Evolutionary conservation across 2,113 vertebrate species (phyloP), one percentile per base, ranked within the genome.

Genomic region (Actinemys pallida): DNA sequence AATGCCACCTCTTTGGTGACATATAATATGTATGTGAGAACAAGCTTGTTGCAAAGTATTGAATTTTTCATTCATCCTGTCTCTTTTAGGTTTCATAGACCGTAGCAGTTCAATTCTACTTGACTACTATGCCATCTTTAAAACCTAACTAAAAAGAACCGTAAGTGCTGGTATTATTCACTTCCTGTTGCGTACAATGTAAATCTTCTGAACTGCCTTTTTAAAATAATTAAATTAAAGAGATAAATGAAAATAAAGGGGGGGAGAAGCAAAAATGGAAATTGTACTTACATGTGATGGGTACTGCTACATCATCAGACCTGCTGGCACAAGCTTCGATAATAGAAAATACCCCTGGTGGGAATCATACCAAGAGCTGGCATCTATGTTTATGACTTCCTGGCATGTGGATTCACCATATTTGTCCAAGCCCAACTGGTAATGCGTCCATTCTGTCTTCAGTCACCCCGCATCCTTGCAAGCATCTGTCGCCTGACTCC

Each of bases 91-190:
- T 99, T 99, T 98, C 99, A 99, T 93, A 98, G 99, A 98, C 99
- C 99, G 92, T 99, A 99, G 99, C 99, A 98, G 98, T 98, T 95
- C 93, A 98, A 97, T 98, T 98, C 98, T 97, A 96, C 98, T 96
- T 98, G 97, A 97, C 98, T 98, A 98, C 98, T 98, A 96, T 97
- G 97, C 98, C 89, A 96, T 98, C 98, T 98, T 98, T 97, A 97
- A 98, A 98, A 97, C 94, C 96, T 98, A 98, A 98, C 96, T 98
- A 97, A 93, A 98, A 99, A 99, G 98, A 99, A 99, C 99, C 99
- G 98, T 98, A 99, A 99, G 99, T 99, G 99, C 99, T 99, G 99
- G 99, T 98, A 98, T 98, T 98, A 98, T 97, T 98, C 98, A 98
- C 97, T 98, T 98, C 98, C 98, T 98, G 98, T 96, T 99, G 98